Base-by-base conservation (phyloP, 35 echinoderm and acorn worm genomes). In the Heliocidaris tuberculata region DNA sequence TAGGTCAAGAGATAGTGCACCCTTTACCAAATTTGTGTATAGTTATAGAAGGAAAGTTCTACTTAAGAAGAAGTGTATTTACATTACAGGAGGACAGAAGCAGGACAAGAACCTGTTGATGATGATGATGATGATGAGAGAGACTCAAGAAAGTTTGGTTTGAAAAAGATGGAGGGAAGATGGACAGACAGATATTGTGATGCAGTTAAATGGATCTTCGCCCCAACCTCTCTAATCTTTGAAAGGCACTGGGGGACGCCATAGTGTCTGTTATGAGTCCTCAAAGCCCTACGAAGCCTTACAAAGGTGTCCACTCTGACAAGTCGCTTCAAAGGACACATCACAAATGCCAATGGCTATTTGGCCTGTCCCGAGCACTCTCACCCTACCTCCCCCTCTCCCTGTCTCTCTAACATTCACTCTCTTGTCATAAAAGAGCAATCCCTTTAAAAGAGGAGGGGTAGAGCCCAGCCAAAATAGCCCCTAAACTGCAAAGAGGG, bases 281-380 rank as follows among this genome's bases (percentile, higher is more conserved):
- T 48, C 91, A 93, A 93, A 93, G 50, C 91, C 50, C 48, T 12
- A 16, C 7, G 91, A 93, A 93, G 50, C 49, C 91, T 16, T 93
- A 93, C 50, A 49, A 93, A 93, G 91, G 91, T 93, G 91, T 93
- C 91, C 91, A 93, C 47, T 48, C 47, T 93, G 91, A 93, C 91
- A 93, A 27, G 49, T 9, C 91, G 29, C 48, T 48, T 93, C 91
- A 93, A 52, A 93, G 91, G 91, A 59, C 91, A 52, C 50, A 27
- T 49, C 47, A 59, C 48, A 93, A 24, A 59, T 59, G 91, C 91
- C 91, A 93, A 16, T 31, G 91, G 91, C 91, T 93, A 59, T 93
- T 93, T 93, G 91, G 91, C 50, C 87, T 47, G 87, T 89, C 87
- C 87, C 19, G 87, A 89, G 32, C 47, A 3, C 87, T 47, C 87